phyloP scores from a whole-genome alignment of 2,797 vertebrate genomes.

The Champsocephalus esox region DNA sequence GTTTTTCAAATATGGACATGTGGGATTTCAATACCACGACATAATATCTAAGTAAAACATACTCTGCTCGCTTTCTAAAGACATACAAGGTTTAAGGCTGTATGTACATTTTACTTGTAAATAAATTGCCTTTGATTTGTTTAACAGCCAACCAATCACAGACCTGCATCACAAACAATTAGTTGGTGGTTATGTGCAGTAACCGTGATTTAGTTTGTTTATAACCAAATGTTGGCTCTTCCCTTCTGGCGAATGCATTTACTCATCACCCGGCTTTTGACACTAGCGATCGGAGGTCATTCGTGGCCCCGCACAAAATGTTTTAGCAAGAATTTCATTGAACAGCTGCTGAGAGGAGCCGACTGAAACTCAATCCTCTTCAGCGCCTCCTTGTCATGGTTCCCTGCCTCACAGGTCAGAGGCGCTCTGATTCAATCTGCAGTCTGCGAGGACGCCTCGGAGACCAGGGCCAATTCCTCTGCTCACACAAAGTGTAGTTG shows the following conservation, averaged over 20 bases:
- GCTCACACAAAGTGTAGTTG: neutral
- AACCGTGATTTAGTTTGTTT: too few relatives aligned
- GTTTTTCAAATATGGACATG: conserved; percentile 1
- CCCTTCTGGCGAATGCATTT: too few relatives aligned
- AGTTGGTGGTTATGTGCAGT: neutral
- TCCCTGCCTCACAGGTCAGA: conserved; percentile 17
- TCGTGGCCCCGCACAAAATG: conserved; percentile 4
- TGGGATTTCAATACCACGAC: neutral
- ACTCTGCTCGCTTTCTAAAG: too few relatives aligned
- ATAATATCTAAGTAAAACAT: neutral
- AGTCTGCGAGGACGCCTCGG: conserved; percentile 10
- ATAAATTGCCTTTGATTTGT: too few relatives aligned
- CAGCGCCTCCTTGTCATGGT: conserved; percentile 1
- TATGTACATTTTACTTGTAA: too few relatives aligned
- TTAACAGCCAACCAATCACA: neutral
- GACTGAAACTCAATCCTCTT: conserved; percentile 31
- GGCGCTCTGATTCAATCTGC: conserved; percentile 46
- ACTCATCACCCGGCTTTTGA: neutral
- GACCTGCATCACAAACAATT: neutral
- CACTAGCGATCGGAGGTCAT: neutral
- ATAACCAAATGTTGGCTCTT: too few relatives aligned
- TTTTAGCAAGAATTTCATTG: conserved; percentile 32
- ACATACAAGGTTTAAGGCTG: neutral
- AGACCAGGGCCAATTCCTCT: conserved; percentile 30
- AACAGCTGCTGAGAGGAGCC: conserved; percentile 29